phyloP scores from a whole-genome alignment of 2,888 invertebrate genomes.

The Drosophila mulleri region DNA sequence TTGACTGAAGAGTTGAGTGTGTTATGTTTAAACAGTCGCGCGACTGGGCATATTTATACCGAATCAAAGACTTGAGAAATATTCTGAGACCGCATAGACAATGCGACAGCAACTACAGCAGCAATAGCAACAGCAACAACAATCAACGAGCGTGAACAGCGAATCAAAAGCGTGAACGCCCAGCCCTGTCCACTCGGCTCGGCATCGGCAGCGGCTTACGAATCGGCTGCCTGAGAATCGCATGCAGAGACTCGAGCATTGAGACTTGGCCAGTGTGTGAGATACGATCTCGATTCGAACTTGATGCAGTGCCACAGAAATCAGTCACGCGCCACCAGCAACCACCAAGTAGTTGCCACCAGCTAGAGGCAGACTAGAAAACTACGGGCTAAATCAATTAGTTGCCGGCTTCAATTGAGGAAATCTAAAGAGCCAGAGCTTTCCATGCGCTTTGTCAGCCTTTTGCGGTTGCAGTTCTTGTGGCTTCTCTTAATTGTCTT shows the following conservation, averaged over 20 bases:
- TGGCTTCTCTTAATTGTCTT: slow-evolving; percentile 26
- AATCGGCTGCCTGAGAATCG: slow-evolving; percentile 42
- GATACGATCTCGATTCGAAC: slow-evolving; percentile 43
- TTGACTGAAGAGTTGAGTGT: slow-evolving; percentile 73
- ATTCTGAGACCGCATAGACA: slow-evolving; percentile 73
- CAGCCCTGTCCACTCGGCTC: slow-evolving; percentile 45
- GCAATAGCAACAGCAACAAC: slow-evolving; percentile 27
- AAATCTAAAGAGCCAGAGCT: slow-evolving; percentile 33
- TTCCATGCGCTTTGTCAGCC: slow-evolving; percentile 39
- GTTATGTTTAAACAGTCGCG: slow-evolving; percentile 84
- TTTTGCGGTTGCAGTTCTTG: slow-evolving; percentile 16
- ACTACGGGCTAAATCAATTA: slow-evolving; percentile 61
- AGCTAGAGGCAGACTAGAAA: slow-evolving; percentile 23
- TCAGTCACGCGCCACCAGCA: slow-evolving; percentile 61
- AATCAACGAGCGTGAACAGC: slow-evolving; percentile 42
- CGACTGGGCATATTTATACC: slow-evolving; percentile 84
- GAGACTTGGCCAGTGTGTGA: slow-evolving; percentile 9
- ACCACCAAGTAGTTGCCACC: slow-evolving; percentile 17
- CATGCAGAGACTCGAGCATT: slow-evolving; percentile 18
- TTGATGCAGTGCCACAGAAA: slow-evolving; percentile 46
- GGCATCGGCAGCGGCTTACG: slow-evolving; percentile 10
- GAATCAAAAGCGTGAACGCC: slow-evolving; percentile 71
- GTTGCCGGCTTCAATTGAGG: slow-evolving; percentile 44
- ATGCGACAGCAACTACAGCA: slow-evolving; percentile 36
- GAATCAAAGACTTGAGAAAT: slow-evolving; percentile 66